Conservation (phyloP, 2,888 invertebrate species). For the Petrophora chlorosata region DNA sequence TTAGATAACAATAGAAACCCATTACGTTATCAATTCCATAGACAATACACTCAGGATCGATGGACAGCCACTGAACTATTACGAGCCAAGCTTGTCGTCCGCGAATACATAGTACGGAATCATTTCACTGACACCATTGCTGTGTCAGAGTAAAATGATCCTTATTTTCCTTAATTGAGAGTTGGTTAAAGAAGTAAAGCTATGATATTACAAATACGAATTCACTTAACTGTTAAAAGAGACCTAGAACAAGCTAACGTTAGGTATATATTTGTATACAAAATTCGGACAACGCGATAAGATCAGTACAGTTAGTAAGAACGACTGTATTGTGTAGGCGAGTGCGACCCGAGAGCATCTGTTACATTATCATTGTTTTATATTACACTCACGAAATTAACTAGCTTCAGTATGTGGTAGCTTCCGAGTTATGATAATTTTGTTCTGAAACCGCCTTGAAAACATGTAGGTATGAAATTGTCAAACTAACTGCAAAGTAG, state of each 20-base stretch:
- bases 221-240: constrained; percentile 32
- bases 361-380: neutral
- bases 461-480: too few relatives aligned
- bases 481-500: too few relatives aligned
- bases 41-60: neutral
- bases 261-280: constrained; percentile 52
- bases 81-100: constrained; percentile 11
- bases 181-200: constrained; percentile 5
- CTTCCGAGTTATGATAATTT: too few relatives aligned
- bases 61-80: neutral
- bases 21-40: neutral
- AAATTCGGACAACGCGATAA: constrained; percentile 67
- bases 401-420: too few relatives aligned
- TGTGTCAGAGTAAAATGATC: constrained; percentile 6
- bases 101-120: constrained; percentile 5
- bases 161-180: constrained; percentile 4
- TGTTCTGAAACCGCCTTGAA: too few relatives aligned
- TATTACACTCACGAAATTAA: neutral
- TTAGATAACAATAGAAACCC: neutral
- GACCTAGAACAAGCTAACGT: constrained; percentile 47
- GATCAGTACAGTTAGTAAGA: constrained; percentile 47
- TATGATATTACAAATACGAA: constrained; percentile 26
- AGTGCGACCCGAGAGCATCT: neutral
- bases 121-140: constrained; percentile 3
- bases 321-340: constrained; percentile 24